These are phyloP conservation scores for Rhineura floridana DNA, from an alignment of 2,113 vertebrate species.

Conservation along the genomic window DNA sequence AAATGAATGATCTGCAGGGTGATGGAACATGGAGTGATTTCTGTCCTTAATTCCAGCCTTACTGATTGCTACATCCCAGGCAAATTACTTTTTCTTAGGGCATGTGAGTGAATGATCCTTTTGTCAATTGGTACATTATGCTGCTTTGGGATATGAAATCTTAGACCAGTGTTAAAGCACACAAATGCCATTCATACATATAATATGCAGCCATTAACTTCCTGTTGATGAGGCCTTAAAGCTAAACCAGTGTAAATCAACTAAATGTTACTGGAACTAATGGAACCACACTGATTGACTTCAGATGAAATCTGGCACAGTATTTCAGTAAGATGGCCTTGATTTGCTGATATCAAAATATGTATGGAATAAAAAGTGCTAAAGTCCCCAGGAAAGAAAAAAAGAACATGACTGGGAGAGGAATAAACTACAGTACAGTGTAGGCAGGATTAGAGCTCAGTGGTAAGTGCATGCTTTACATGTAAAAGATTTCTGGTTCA, in stretches of 20 bases:
- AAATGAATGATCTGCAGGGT: slow-evolving; percentile 45
- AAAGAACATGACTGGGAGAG: background rate
- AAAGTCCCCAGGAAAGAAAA: background rate
- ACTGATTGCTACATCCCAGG: slow-evolving; percentile 17
- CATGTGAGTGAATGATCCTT: slow-evolving; percentile 7
- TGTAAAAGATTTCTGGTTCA: background rate
- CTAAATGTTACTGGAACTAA: background rate
- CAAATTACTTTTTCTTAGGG: slow-evolving; percentile 18
- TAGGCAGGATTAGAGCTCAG: background rate
- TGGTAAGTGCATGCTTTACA: background rate
- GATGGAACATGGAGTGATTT: slow-evolving; percentile 45
- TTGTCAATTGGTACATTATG: slow-evolving; percentile 32
- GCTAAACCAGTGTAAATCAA: background rate
- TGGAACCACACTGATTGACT: background rate
- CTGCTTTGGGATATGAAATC: slow-evolving; percentile 8
- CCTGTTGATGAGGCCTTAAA: slow-evolving; percentile 18
- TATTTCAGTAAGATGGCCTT: background rate
- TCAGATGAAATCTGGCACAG: background rate
- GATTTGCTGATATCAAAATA: background rate
- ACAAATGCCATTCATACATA: slow-evolving; percentile 1
- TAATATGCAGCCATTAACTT: background rate
- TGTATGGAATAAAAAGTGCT: background rate
- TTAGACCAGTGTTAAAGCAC: slow-evolving; percentile 23
- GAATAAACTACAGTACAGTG: background rate
- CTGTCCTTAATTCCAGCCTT: slow-evolving; percentile 15